Evolutionary conservation across 2,888 invertebrate genomes (phyloP).

Genomic region (Thalpophila matura): DNA sequence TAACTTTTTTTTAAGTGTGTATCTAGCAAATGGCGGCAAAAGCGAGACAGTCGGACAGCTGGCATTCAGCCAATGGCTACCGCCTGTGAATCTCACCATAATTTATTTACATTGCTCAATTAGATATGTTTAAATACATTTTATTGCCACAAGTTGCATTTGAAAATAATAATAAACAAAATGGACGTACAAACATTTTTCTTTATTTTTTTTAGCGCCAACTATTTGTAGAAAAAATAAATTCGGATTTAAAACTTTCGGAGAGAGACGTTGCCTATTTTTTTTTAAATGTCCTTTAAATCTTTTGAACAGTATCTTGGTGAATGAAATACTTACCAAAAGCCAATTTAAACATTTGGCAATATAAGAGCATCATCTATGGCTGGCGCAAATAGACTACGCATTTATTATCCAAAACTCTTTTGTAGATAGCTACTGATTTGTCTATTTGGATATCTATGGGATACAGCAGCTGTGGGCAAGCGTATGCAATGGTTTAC

Average conservation of each 20-base stretch:
- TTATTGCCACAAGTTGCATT: slow-evolving; percentile 47
- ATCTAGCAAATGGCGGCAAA: slow-evolving; percentile 38
- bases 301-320: neutral
- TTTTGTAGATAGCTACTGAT: no score
- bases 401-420: no score
- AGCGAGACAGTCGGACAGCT: slow-evolving; percentile 36
- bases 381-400: no score
- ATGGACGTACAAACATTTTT: slow-evolving; percentile 25
- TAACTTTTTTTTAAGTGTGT: slow-evolving; percentile 31
- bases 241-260: neutral
- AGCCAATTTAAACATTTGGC: no score
- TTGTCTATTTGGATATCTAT: no score
- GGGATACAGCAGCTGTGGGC: no score
- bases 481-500: no score
- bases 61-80: slow-evolving; percentile 44
- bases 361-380: no score
- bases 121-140: slow-evolving; percentile 51
- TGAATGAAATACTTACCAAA: no score
- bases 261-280: slow-evolving; percentile 3
- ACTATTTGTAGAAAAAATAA: slow-evolving; percentile 24
- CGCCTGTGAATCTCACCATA: slow-evolving; percentile 48
- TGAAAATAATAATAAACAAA: slow-evolving; percentile 53
- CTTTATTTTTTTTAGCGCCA: slow-evolving; percentile 21
- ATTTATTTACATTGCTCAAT: slow-evolving; percentile 59
- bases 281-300: neutral